phyloP scores from a whole-genome alignment of 2,113 vertebrate species.

The Promerops cafer region DNA sequence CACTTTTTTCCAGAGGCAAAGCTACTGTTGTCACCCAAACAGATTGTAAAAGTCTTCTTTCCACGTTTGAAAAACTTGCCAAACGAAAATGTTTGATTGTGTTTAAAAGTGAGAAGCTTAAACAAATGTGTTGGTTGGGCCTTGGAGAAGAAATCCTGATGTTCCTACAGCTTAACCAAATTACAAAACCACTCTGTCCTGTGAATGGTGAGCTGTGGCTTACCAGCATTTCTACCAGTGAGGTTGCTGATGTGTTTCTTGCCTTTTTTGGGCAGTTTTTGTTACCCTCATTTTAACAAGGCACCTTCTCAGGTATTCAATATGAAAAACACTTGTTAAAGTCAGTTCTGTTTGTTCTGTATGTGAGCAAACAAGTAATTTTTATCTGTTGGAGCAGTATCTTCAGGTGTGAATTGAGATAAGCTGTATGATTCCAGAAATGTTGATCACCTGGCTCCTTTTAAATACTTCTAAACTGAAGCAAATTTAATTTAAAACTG shows the following conservation, averaged over 20 bases:
- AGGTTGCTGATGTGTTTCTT: neutral
- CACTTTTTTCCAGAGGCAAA: neutral
- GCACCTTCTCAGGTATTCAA: neutral
- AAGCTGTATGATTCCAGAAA: neutral
- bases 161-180: neutral
- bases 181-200: neutral
- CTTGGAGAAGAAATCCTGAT: neutral
- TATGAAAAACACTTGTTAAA: neutral
- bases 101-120: neutral
- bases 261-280: neutral
- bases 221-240: neutral
- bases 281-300: neutral
- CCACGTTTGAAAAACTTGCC: neutral
- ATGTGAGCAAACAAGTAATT: neutral
- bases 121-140: neutral
- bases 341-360: neutral
- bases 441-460: neutral
- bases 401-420: neutral
- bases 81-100: neutral
- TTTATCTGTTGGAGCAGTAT: neutral
- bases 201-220: neutral
- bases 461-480: neutral
- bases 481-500: neutral
- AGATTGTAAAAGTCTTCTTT: neutral
- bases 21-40: neutral